Conservation (phyloP, 1,140 invertebrate species). For the Tetranychus urticae region DNA sequence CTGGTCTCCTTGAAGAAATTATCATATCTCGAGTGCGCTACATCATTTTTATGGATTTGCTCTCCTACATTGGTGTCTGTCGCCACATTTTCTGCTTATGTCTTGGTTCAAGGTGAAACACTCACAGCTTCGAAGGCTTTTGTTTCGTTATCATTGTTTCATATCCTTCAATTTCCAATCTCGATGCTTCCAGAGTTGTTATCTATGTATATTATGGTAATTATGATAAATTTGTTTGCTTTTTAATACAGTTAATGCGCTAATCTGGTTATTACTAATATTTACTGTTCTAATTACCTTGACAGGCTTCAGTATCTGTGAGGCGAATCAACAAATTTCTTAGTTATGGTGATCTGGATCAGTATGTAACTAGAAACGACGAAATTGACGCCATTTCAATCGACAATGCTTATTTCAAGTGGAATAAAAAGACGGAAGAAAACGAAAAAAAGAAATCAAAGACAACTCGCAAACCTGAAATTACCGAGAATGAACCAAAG, state of each 20-base stretch:
- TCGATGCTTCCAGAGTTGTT: conserved; percentile 30
- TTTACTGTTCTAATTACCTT: too few relatives aligned
- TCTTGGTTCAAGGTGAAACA: conserved; percentile 24
- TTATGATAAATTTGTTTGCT: neutral
- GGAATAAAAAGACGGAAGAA: conserved; percentile 2
- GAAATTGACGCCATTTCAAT: conserved; percentile 10
- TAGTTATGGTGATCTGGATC: conserved; percentile 18
- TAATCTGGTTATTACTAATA: too few relatives aligned
- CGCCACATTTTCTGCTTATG: conserved; percentile 21
- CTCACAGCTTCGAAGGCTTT: conserved; percentile 33
- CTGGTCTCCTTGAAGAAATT: conserved; percentile 7
- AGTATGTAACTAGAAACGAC: conserved; percentile 16
- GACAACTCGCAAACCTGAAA: neutral
- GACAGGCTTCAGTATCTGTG: conserved; percentile 16
- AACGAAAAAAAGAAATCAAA: neutral
- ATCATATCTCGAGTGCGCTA: conserved; percentile 6
- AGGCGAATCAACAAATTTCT: conserved; percentile 21
- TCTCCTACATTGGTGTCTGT: conserved; percentile 16
- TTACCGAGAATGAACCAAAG: neutral
- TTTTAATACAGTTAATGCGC: too few relatives aligned
- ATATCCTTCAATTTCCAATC: conserved; percentile 57
- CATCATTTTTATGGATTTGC: conserved; percentile 4
- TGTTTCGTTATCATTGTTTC: conserved; percentile 33
- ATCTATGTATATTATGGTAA: conserved; percentile 8
- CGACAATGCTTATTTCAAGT: conserved; percentile 13